Percentiles rank a stretch among this genome's conserved stretches.
Conservation (phyloP, 2,113 vertebrate species). For the Centropus bengalensis region DNA sequence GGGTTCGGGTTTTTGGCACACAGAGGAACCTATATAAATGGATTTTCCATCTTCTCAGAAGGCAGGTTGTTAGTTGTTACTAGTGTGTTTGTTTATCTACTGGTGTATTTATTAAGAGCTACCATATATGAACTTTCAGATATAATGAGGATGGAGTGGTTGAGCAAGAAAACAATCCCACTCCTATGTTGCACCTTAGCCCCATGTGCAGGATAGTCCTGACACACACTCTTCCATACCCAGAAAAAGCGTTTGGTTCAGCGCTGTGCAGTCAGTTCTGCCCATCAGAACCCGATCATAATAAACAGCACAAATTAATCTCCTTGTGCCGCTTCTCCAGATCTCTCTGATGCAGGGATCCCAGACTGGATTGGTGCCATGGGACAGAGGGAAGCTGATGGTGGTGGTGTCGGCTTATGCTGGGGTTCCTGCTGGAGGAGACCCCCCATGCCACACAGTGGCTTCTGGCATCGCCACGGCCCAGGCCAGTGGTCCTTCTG, state of each 20-base stretch:
- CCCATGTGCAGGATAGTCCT: background rate
- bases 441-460: fast-evolving
- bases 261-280: background rate
- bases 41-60: background rate
- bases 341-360: background rate
- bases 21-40: background rate
- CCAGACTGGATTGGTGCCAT: background rate
- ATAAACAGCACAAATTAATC: background rate
- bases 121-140: background rate
- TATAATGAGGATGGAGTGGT: background rate
- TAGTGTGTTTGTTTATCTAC: background rate
- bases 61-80: background rate
- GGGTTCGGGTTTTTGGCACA: background rate
- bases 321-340: background rate
- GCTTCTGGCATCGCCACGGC: background rate
- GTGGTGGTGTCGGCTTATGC: fast-evolving
- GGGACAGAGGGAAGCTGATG: background rate
- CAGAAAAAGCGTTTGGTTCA: background rate
- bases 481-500: background rate
- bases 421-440: background rate
- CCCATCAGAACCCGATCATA: fast-evolving
- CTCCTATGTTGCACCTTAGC: background rate
- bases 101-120: background rate
- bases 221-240: fast-evolving
- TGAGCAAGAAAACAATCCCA: background rate